These are phyloP conservation scores for Gandaritis pyraliata DNA, from an alignment of 2,888 invertebrate species.

Conservation along the genomic window DNA sequence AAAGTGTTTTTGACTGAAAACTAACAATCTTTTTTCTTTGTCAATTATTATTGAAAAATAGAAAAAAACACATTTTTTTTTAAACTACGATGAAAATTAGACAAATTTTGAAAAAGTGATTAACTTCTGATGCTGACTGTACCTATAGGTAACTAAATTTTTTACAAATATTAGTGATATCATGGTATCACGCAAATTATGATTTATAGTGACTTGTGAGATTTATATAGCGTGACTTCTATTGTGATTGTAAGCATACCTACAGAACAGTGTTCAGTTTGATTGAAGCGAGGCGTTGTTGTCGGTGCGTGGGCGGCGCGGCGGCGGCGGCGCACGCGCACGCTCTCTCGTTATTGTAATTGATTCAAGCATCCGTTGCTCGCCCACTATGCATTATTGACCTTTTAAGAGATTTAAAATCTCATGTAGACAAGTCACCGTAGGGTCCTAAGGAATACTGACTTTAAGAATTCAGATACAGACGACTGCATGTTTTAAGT, in stretches of 20 bases:
- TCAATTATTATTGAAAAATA: too few relatives aligned
- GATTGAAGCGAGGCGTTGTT: slow-evolving; percentile 34
- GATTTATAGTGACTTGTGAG: neutral
- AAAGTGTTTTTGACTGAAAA: too few relatives aligned
- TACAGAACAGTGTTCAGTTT: slow-evolving; percentile 24
- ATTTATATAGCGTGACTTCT: slow-evolving; percentile 7
- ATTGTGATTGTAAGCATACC: slow-evolving; percentile 21
- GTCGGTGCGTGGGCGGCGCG: slow-evolving; percentile 26
- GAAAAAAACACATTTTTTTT: too few relatives aligned
- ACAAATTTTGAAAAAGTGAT: too few relatives aligned
- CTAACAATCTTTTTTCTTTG: too few relatives aligned
- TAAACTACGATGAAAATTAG: too few relatives aligned
- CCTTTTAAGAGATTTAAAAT: slow-evolving; percentile 25
- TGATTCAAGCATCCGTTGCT: slow-evolving; percentile 43
- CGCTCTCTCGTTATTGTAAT: slow-evolving; percentile 34
- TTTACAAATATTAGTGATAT: slow-evolving; percentile 4
- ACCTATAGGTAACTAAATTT: too few relatives aligned
- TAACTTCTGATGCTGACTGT: too few relatives aligned
- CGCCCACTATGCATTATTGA: slow-evolving; percentile 9
- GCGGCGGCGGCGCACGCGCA: slow-evolving; percentile 31
- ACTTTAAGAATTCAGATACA: too few relatives aligned
- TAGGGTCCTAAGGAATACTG: too few relatives aligned
- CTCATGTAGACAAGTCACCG: too few relatives aligned
- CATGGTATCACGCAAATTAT: slow-evolving; percentile 7
- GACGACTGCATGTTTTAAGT: too few relatives aligned